These are phyloP conservation scores for Cantharis lateralis DNA, from an alignment of 2,888 invertebrate species.

Conservation along the genomic window DNA sequence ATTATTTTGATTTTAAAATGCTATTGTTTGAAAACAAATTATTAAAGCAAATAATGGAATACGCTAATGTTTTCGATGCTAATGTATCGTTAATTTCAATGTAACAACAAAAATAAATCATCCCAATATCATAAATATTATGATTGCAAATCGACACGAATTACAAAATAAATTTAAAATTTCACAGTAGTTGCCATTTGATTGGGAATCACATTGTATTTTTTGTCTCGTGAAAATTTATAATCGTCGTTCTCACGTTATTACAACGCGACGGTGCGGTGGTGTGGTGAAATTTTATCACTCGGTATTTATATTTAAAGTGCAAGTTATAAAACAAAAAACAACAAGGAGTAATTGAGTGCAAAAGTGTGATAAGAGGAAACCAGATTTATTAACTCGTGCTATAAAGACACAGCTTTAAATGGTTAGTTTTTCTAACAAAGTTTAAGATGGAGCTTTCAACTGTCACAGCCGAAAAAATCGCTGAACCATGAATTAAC, in stretches of 20 bases:
- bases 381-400: constrained; percentile 36
- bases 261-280: neutral
- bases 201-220: no score
- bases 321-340: constrained; percentile 26
- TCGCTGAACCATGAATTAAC: constrained; percentile 26
- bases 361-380: constrained; percentile 37
- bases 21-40: neutral
- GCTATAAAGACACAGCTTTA: constrained; percentile 34
- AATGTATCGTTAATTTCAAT: neutral
- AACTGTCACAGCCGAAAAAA: constrained; percentile 15
- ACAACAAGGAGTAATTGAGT: constrained; percentile 35
- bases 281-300: neutral
- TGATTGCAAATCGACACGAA: no score
- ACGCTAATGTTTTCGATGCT: neutral
- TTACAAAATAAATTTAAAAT: no score
- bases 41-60: neutral
- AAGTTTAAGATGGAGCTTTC: constrained; percentile 4
- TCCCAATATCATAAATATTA: no score
- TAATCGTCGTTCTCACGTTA: neutral
- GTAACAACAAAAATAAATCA: no score
- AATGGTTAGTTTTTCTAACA: constrained; percentile 22
- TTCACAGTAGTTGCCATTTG: no score
- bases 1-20: neutral
- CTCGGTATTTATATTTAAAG: neutral
- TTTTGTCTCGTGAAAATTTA: no score